Evolutionary conservation across 2,113 vertebrate genomes (phyloP), one percentile per base, ranked within the genome.

Genomic region (Brachionichthys hirsutus): DNA sequence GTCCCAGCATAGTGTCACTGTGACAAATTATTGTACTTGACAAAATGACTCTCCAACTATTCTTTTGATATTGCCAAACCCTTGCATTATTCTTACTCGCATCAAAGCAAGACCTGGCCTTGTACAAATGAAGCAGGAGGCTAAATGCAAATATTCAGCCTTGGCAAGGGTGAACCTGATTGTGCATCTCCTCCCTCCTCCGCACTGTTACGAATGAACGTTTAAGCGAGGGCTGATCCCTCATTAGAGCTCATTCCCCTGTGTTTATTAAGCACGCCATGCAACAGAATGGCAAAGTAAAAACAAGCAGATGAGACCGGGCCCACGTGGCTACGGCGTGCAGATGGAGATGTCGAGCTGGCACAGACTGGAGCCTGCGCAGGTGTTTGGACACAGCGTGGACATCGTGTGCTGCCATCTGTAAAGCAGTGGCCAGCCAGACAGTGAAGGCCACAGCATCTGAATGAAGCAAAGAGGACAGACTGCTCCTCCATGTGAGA

Each of bases 281-380:
- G 75, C 65, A 80, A 53, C 78, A 81, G 80, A 82, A 82, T 36
- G 77, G 75, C 76, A 67, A 76, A 76, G 78, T 73, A 54, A 84
- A 84, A 85, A 84, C 80, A 84, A 86, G 86, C 88, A 86, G 86
- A 87, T 83, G 87, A 86, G 79, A 54, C 78, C 59, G 67, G 74
- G 83, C 84, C 85, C 85, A 82, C 70, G 66, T 78, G 77, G 80
- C 20, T 20, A 49, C 20, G 3, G 62, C 60, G 77, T 59, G 7
- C 87, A 86, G 87, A 89, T 87, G 50, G 82, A 74, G 85, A 79
- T 82, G 76, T 75, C 73, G 72, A 71, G 19, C 62, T 82, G 85
- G 85, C 73, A 78, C 64, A 45, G 57, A 59, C 47, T 9, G 48
- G 7, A 62, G 65, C 55, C 63, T 58, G 72, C 84, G 85, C 85